Conservation (phyloP, 1,140 invertebrate species). For the Drosophila lowei region DNA sequence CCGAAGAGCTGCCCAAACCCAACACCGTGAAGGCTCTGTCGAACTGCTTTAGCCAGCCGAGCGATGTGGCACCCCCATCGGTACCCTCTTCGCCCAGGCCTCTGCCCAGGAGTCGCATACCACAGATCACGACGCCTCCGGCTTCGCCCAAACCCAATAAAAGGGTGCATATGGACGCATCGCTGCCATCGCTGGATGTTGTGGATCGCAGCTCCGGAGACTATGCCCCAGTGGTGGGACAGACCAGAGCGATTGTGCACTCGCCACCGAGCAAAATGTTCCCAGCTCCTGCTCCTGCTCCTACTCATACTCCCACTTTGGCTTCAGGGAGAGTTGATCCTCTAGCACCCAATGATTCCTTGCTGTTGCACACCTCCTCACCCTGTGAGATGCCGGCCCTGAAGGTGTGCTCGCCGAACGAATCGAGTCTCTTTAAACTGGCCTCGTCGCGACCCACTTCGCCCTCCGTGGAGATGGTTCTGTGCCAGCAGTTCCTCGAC, state of each 20-base stretch:
- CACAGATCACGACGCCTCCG: conserved; percentile 74
- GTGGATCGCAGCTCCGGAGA: conserved; percentile 62
- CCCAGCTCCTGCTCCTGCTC: neutral
- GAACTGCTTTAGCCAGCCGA: conserved; percentile 63
- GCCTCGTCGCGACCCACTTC: conserved; percentile 64
- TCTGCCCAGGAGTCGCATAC: conserved; percentile 71
- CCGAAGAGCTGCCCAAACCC: conserved; percentile 75
- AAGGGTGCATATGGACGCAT: conserved; percentile 7
- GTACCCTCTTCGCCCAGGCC: conserved; percentile 54
- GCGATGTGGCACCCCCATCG: neutral
- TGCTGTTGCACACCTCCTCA: conserved; percentile 45
- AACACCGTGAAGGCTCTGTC: conserved; percentile 76
- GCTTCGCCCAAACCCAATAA: conserved; percentile 55
- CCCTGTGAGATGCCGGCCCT: conserved; percentile 64
- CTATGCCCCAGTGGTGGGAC: conserved; percentile 59
- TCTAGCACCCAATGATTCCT: conserved; percentile 61
- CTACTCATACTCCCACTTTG: neutral
- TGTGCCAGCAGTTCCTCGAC: conserved; percentile 57
- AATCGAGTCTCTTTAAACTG: conserved; percentile 73
- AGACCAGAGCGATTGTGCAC: conserved; percentile 67
- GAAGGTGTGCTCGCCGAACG: conserved; percentile 62
- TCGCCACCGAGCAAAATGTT: conserved; percentile 46
- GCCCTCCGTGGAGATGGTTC: conserved; percentile 51
- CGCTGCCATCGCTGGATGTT: conserved; percentile 31
- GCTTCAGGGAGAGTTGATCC: conserved; percentile 26